Base-by-base conservation (phyloP, 2,888 invertebrate species). In the Parelbella ahira region DNA sequence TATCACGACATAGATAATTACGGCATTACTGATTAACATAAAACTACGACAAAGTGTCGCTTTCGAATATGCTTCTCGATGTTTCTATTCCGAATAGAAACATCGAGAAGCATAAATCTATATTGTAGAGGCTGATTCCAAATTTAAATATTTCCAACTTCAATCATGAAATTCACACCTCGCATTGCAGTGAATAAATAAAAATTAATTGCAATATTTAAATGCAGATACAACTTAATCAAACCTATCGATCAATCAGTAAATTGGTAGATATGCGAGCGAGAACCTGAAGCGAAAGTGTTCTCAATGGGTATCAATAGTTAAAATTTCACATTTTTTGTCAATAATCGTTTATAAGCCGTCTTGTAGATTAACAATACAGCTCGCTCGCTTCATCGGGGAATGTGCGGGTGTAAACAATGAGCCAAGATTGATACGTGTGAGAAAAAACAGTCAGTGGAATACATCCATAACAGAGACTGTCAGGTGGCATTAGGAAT, bases 361-460 rank as follows among this genome's bases (percentile, higher is more conserved):
- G n/a, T n/a, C n/a, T 7, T 39, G 32, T 39, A 32, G 39, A 32
- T 38, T 30, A 18, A 38, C 32, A 39, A 39, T 39, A 19, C 6
- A 9, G 23, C 4, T 15, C 4, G 15, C 4, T 15, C 4, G 15
- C 15, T 2, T 15, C n/a, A n/a, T n/a, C n/a, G n/a, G n/a, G n/a
- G n/a, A n/a, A n/a, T n/a, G n/a, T n/a, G n/a, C n/a, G n/a, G n/a
- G n/a, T n/a, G n/a, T n/a, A n/a, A n/a, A n/a, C n/a, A n/a, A n/a
- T n/a, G n/a, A n/a, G n/a, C n/a, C n/a, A n/a, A n/a, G n/a, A n/a
- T n/a, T n/a, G n/a, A n/a, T n/a, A n/a, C n/a, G n/a, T n/a, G n/a
- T n/a, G n/a, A n/a, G n/a, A n/a, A n/a, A n/a, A n/a, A n/a, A n/a
- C n/a, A n/a, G n/a, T n/a, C n/a, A n/a, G n/a, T n/a, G n/a, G 15